phyloP scores from a whole-genome alignment of 2,113 vertebrate species.

The Muntiacus reevesi region DNA sequence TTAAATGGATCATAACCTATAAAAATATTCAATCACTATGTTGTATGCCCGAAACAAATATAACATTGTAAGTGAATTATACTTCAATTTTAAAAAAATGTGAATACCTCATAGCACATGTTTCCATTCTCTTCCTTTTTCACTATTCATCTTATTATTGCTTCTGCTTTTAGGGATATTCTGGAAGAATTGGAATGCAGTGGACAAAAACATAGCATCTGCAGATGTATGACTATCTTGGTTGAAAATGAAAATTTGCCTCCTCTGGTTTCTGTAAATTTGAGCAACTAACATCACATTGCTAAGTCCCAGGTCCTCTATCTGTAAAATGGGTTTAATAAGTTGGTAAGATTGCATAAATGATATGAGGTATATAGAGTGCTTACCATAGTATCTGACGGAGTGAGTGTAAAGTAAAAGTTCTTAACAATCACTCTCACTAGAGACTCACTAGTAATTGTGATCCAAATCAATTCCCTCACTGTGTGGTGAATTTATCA shows the following conservation, averaged over 20 bases:
- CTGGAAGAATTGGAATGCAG: not conserved
- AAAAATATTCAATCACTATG: not conserved
- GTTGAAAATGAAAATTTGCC: not conserved
- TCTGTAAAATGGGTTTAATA: not conserved
- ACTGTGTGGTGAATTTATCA: not conserved
- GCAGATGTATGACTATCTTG: not conserved
- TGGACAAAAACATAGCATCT: not conserved
- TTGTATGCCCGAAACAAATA: not conserved
- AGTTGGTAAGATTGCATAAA: not conserved
- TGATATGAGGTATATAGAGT: not conserved
- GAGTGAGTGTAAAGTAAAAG: not conserved
- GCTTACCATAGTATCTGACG: not conserved
- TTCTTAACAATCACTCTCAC: not conserved
- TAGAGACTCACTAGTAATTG: not conserved
- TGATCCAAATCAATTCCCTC: not conserved
- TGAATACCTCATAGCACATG: not conserved
- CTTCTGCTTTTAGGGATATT: not conserved
- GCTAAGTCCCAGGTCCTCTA: not conserved
- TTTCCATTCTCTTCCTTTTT: not conserved
- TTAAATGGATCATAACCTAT: not conserved
- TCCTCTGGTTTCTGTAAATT: not conserved
- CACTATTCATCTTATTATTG: not conserved
- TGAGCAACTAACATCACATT: not conserved
- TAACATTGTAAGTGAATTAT: not conserved
- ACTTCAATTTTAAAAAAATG: not conserved